Percentiles rank a stretch among this genome's conserved stretches.
Evolutionary conservation across 2,113 vertebrate genomes (phyloP).

Genomic region (Rhadina sibilatrix): DNA sequence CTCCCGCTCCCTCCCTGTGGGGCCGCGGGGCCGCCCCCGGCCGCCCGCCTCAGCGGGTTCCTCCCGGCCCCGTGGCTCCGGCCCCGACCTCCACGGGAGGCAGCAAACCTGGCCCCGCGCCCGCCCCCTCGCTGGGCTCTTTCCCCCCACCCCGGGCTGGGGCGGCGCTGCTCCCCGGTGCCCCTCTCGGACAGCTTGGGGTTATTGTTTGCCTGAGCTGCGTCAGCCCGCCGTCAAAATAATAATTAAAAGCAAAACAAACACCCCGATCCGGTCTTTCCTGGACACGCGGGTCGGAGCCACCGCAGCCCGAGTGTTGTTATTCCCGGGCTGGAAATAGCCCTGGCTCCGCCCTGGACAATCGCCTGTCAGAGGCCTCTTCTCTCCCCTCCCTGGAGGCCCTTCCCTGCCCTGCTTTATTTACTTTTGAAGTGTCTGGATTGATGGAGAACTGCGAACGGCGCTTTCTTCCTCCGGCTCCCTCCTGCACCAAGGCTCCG

Average conservation of each 20-base stretch:
- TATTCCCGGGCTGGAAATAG: slow-evolving; percentile 33
- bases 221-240: slow-evolving; percentile 36
- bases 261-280: slow-evolving; percentile 60
- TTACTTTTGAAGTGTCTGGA: slow-evolving; percentile 52
- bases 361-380: slow-evolving; percentile 37
- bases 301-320: slow-evolving; percentile 22
- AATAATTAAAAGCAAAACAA: slow-evolving; percentile 60
- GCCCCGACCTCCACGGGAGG: neutral
- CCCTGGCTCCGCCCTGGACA: slow-evolving; percentile 34
- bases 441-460: slow-evolving; percentile 5
- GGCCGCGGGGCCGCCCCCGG: neutral
- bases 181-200: neutral
- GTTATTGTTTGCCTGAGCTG: slow-evolving; percentile 14
- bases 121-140: neutral
- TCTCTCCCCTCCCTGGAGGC: slow-evolving; percentile 30
- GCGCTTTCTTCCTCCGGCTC: neutral
- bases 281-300: slow-evolving; percentile 7
- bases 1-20: neutral
- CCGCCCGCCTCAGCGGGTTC: neutral
- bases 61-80: neutral
- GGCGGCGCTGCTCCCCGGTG: neutral
- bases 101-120: neutral
- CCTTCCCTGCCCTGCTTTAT: slow-evolving; percentile 35
- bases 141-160: neutral
- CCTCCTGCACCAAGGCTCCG: neutral